Evolutionary conservation across 2,113 vertebrate genomes (phyloP).

Genomic region (Gymnarchus niloticus): DNA sequence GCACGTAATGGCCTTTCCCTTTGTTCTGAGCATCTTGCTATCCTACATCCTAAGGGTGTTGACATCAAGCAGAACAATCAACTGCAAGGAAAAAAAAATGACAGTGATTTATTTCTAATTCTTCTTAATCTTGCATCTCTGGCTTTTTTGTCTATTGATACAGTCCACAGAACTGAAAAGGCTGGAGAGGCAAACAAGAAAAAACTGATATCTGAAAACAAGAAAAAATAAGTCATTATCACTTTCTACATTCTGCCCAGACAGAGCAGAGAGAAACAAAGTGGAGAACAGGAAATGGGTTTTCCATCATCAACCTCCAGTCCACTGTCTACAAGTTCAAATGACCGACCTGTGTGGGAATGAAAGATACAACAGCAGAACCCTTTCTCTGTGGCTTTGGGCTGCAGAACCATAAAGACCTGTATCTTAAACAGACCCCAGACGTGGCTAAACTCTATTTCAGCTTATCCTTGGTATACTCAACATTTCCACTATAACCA

Average conservation of each 20-base stretch:
- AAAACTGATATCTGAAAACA: not conserved
- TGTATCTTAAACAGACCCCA: not conserved
- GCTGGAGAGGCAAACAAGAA: not conserved
- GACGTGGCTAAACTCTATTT: not conserved
- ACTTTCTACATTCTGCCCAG: not conserved
- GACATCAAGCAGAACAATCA: not conserved
- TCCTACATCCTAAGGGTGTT: not conserved
- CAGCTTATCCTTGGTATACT: not conserved
- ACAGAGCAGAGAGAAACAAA: not conserved
- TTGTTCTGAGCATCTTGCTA: not conserved
- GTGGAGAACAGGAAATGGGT: not conserved
- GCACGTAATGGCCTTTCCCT: not conserved
- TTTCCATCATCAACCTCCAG: not conserved
- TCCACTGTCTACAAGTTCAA: not conserved
- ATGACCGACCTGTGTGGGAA: not conserved
- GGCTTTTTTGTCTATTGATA: not conserved
- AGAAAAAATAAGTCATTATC: not conserved
- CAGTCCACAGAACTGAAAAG: not conserved
- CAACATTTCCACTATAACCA: not conserved
- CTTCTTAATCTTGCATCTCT: not conserved
- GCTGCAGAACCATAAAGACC: not conserved
- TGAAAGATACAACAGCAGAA: not conserved
- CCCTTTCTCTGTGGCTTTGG: not conserved
- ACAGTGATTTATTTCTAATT: conserved; percentile 4
- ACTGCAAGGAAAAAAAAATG: not conserved